phyloP scores from a whole-genome alignment of 2,888 invertebrate genomes.

The Caenorhabditis drosophilae region DNA sequence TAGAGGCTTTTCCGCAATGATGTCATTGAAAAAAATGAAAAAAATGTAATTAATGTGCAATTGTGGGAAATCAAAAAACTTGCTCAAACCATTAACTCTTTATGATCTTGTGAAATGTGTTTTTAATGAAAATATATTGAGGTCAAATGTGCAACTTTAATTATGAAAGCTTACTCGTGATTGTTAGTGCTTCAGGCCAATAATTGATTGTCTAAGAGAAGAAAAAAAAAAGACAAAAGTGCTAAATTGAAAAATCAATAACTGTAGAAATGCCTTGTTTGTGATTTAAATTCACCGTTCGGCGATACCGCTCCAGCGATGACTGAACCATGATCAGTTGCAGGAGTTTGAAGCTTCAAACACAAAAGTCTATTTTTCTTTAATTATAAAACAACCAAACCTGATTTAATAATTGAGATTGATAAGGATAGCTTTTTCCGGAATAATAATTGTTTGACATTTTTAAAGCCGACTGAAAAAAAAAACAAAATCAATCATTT shows the following conservation, averaged over 20 bases:
- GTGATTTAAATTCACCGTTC: conserved; percentile 42
- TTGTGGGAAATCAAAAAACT: too few relatives aligned
- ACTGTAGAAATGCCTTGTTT: conserved; percentile 52
- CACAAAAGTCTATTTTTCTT: background rate
- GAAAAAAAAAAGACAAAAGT: too few relatives aligned
- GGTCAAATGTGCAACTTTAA: conserved; percentile 8
- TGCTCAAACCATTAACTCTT: too few relatives aligned
- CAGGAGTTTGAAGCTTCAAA: conserved; percentile 19
- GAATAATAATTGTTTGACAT: conserved; percentile 11
- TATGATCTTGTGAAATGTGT: too few relatives aligned
- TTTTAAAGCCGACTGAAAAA: conserved; percentile 20
- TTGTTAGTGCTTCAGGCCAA: background rate
- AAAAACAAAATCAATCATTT: background rate
- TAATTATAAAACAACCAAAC: conserved; percentile 4
- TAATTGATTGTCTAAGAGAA: background rate
- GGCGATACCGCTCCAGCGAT: conserved; percentile 39
- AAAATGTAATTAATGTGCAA: background rate
- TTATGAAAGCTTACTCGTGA: background rate
- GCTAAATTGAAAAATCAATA: conserved; percentile 43
- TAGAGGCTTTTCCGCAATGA: conserved; percentile 22
- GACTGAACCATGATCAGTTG: conserved; percentile 36
- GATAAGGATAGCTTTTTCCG: conserved; percentile 20
- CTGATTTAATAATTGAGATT: conserved; percentile 28
- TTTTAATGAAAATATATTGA: too few relatives aligned
- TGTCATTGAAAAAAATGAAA: background rate